These are phyloP conservation scores for Branchinecta sandiegonensis DNA, from an alignment of 2,888 invertebrate genomes.

Conservation along the genomic window DNA sequence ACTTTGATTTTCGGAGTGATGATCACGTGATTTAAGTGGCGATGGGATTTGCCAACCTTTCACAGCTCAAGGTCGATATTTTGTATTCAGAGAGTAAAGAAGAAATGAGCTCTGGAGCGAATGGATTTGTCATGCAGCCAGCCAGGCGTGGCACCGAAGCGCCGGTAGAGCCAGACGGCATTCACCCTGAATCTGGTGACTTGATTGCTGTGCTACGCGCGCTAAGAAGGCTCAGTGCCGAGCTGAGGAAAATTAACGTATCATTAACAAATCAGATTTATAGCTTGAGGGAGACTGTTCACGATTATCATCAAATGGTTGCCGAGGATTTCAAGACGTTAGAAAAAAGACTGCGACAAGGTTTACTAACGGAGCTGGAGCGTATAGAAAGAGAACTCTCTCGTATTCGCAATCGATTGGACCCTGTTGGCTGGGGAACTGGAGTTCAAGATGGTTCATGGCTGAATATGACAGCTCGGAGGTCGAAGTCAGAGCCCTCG, in stretches of 20 bases:
- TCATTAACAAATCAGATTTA: slow-evolving; percentile 27
- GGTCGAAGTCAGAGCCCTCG: slow-evolving; percentile 9
- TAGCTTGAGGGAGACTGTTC: slow-evolving; percentile 24
- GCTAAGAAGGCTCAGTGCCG: slow-evolving; percentile 24
- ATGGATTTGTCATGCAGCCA: no score
- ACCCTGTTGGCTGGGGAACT: neutral
- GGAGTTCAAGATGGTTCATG: no score
- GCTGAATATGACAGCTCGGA: neutral
- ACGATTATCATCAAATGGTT: slow-evolving; percentile 2
- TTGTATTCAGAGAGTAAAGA: no score
- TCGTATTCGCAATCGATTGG: neutral
- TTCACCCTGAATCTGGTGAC: neutral
- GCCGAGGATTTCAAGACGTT: neutral
- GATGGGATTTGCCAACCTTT: no score
- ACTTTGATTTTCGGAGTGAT: no score
- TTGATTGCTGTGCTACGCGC: neutral
- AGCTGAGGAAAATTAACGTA: slow-evolving; percentile 27
- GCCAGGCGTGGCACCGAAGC: neutral
- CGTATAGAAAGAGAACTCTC: slow-evolving; percentile 14
- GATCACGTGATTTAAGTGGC: no score
- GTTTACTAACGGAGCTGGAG: neutral
- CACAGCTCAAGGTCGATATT: no score
- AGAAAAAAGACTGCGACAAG: slow-evolving; percentile 15
- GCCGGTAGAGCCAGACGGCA: neutral
- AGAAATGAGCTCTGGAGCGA: no score